phyloP scores from a whole-genome alignment of 2,888 invertebrate genomes.

The Aquatica leii region DNA sequence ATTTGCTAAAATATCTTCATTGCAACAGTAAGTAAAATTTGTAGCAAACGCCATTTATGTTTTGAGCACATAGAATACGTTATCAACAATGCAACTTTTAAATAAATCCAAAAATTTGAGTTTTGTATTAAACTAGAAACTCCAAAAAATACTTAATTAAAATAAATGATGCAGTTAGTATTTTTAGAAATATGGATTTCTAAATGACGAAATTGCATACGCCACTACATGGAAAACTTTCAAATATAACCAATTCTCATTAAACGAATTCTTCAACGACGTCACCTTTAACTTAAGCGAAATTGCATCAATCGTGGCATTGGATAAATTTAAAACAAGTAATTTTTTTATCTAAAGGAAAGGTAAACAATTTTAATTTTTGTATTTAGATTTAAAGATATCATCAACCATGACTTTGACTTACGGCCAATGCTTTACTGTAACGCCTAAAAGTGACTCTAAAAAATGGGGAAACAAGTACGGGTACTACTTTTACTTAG shows the following conservation, averaged over 20 bases:
- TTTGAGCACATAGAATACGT: too few relatives aligned
- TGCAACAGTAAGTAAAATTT: too few relatives aligned
- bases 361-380: neutral
- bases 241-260: conserved; percentile 64
- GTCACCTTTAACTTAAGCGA: conserved; percentile 67
- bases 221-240: conserved; percentile 67
- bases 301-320: conserved; percentile 65
- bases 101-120: too few relatives aligned
- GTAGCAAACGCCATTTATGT: too few relatives aligned
- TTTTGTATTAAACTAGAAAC: too few relatives aligned
- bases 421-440: conserved; percentile 69
- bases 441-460: conserved; percentile 62
- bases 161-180: too few relatives aligned
- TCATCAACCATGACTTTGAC: conserved; percentile 63
- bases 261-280: conserved; percentile 68
- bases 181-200: conserved; percentile 63
- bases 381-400: conserved; percentile 63
- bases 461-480: conserved; percentile 59
- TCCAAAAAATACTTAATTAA: too few relatives aligned
- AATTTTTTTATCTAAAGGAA: neutral
- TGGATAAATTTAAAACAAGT: conserved; percentile 52
- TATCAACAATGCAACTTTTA: too few relatives aligned
- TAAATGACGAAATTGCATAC: conserved; percentile 54
- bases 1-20: too few relatives aligned
- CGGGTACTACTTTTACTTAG: conserved; percentile 69